Conservation (phyloP, 1,140 invertebrate species). For the Diachasma alloeum region DNA sequence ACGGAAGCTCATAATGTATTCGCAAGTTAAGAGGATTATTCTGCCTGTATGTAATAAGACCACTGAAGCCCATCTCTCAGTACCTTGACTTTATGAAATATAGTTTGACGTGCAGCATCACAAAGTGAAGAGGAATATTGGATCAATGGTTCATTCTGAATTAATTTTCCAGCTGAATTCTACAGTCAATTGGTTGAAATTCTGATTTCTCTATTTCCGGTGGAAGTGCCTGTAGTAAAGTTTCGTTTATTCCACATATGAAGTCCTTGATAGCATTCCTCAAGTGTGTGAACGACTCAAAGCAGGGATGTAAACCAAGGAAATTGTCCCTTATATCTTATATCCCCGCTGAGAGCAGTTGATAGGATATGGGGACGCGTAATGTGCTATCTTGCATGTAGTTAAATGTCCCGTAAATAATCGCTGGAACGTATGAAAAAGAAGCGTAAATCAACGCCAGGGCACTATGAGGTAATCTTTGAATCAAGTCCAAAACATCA, state of each 20-base stretch:
- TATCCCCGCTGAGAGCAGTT: not conserved
- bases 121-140: not conserved
- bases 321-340: constrained; percentile 1
- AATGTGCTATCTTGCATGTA: not conserved
- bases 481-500: not conserved
- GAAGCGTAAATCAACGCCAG: not conserved
- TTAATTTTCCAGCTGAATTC: not conserved
- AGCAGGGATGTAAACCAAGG: not conserved
- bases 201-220: not conserved
- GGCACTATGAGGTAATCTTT: not conserved
- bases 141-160: not conserved
- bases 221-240: not conserved
- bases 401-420: not conserved
- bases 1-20: not conserved
- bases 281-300: not conserved
- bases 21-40: not conserved
- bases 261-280: not conserved
- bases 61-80: too few species aligned
- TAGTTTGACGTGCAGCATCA: not conserved
- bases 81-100: not conserved
- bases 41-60: not conserved
- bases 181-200: not conserved
- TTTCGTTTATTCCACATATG: not conserved
- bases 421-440: not conserved
- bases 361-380: not conserved